phyloP scores from a whole-genome alignment of 2,113 vertebrate genomes.

The Corythaeola cristata region DNA sequence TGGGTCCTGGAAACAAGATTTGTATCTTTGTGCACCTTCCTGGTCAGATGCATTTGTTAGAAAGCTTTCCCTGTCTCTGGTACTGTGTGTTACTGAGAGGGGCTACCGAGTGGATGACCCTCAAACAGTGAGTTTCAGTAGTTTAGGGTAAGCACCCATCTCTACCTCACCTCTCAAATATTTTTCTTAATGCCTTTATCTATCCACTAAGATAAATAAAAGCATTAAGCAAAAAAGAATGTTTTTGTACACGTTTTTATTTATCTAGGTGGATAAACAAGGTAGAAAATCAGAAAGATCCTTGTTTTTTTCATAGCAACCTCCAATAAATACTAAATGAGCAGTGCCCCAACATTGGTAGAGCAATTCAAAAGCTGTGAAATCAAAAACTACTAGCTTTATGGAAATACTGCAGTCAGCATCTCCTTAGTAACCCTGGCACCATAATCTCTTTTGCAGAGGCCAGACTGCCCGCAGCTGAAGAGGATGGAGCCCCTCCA shows the following conservation, averaged over 20 bases:
- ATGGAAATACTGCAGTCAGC: background rate
- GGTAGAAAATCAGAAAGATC: background rate
- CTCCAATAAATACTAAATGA: background rate
- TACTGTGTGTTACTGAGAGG: background rate
- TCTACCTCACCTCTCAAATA: background rate
- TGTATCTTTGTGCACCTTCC: background rate
- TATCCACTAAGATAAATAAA: background rate
- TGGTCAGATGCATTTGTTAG: background rate
- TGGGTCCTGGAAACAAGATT: background rate
- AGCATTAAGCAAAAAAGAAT: no score
- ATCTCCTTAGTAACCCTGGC: background rate
- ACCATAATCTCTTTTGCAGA: background rate
- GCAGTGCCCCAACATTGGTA: background rate
- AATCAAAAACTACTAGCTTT: background rate
- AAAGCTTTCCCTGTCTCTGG: background rate
- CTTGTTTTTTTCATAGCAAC: background rate
- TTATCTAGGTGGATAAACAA: background rate
- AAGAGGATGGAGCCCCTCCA: background rate
- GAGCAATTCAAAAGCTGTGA: background rate
- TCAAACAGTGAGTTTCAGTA: background rate
- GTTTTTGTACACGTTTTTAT: background rate
- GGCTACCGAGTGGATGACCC: rapidly evolving
- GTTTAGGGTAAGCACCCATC: background rate
- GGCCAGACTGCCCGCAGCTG: background rate
- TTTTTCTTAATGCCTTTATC: background rate